Percentiles rank a stretch among this genome's conserved stretches.
These are phyloP conservation scores for Gallirallus australis DNA, from an alignment of 2,797 vertebrate species.

Conservation along the genomic window DNA sequence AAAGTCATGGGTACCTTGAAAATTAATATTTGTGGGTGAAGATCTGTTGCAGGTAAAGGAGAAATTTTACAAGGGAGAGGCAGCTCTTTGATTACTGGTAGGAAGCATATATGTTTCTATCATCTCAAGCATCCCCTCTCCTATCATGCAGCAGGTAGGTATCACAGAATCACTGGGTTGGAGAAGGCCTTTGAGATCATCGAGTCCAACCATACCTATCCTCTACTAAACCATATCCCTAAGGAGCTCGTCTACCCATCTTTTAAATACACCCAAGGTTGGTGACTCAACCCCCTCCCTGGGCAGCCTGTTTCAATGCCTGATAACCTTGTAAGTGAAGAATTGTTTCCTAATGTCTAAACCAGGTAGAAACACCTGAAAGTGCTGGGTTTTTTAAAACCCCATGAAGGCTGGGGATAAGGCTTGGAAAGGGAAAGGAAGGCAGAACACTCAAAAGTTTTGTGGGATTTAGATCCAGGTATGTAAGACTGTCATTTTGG, in stretches of 20 bases:
- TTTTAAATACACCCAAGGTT: too few relatives aligned
- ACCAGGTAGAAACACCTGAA: not conserved
- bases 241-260: too few relatives aligned
- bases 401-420: not conserved
- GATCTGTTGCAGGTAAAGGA: not conserved
- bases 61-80: too few relatives aligned
- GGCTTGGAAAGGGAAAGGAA: not conserved
- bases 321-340: too few relatives aligned
- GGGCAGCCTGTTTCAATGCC: too few relatives aligned
- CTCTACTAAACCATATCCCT: too few relatives aligned
- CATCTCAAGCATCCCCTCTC: not conserved
- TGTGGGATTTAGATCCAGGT: not conserved
- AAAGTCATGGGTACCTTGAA: not conserved
- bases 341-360: too few relatives aligned
- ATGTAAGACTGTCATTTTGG: not conserved
- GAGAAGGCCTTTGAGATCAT: too few relatives aligned
- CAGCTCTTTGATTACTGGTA: not conserved
- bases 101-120: not conserved
- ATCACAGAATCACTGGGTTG: too few relatives aligned
- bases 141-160: not conserved
- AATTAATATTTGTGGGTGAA: not conserved
- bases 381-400: not conserved
- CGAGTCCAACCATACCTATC: too few relatives aligned
- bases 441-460: not conserved
- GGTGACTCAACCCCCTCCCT: too few relatives aligned